Base-by-base conservation (phyloP, 2,888 invertebrate species). In the Mythimna loreyi region DNA sequence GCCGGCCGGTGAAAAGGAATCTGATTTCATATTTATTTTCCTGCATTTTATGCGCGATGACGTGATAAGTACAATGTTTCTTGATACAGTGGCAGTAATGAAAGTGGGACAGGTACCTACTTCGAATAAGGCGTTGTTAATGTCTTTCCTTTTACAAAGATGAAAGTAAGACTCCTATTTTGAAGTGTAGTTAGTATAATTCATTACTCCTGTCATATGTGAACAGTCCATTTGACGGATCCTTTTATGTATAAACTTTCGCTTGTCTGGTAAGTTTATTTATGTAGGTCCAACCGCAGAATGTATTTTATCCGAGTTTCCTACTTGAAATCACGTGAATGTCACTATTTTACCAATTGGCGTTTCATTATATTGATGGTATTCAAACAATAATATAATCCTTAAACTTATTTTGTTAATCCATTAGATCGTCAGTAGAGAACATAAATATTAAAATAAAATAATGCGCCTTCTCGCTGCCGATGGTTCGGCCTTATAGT, bases 1-100 rank as follows among this genome's bases (percentile, higher is more conserved):
- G 83, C 84, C 75, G 80, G 3, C 78, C 78, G 72, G 88, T 87
- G 89, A 89, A 89, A 90, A 85, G 84, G 86, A 88, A 89, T 87
- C 87, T 86, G 81, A 79, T 87, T 88, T 86, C 78, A 81, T 71
- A 76, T 78, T 79, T 78, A 78, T 81, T 83, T 78, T 77, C 71
- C 67, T 82, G 81, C 82, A 80, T 75, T 75, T 78, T 83, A 71
- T 68, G 67, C 71, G 56, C 53, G 77, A 55, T 80, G 77, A 75
- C 71, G 75, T 73, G 62, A 71, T 72, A 53, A 53, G 59, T 65
- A 65, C 72, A 69, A 72, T 47, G 68, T 59, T 59, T 67, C 66
- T 63, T 56, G 55, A 53, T 53, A 74, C 49, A 72, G 55, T 70
- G 67, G 57, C 52, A 63, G 56, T 64, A 63, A 70, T 75, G 84